Conservation (phyloP, 2,888 invertebrate genomes). For the Oligia strigilis region DNA sequence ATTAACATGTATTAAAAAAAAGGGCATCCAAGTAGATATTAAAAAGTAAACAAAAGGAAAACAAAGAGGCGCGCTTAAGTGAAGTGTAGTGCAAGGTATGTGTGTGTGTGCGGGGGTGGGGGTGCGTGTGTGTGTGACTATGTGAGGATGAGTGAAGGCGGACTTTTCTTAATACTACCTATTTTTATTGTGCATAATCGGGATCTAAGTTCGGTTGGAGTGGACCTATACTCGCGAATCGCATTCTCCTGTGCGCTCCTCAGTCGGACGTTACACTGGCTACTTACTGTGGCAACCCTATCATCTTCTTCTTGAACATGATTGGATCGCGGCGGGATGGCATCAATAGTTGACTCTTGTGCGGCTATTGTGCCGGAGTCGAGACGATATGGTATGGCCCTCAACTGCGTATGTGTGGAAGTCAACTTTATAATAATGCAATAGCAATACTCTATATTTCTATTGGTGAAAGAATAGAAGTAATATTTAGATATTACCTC, state of each 20-base stretch:
- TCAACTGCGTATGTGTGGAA: too few species aligned
- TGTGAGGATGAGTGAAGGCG: too few species aligned
- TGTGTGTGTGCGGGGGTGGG: too few species aligned
- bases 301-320: not conserved
- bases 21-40: too few species aligned
- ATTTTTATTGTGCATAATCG: not conserved
- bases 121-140: too few species aligned
- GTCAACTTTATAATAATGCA: not conserved
- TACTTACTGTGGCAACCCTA: not conserved
- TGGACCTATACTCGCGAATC: not conserved
- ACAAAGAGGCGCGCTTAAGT: too few species aligned
- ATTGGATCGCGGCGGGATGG: not conserved
- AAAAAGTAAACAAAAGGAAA: too few species aligned
- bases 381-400: too few species aligned
- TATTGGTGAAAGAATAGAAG: not conserved
- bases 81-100: too few species aligned
- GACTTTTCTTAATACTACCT: not conserved
- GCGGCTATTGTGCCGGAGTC: too few species aligned
- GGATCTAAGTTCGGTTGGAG: not conserved
- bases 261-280: not conserved
- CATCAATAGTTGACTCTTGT: too few species aligned
- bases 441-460: not conserved
- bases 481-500: not conserved
- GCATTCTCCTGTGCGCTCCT: not conserved
- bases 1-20: too few species aligned